phyloP scores from a whole-genome alignment of 2,888 invertebrate genomes.

The Mesochorus sp. region DNA sequence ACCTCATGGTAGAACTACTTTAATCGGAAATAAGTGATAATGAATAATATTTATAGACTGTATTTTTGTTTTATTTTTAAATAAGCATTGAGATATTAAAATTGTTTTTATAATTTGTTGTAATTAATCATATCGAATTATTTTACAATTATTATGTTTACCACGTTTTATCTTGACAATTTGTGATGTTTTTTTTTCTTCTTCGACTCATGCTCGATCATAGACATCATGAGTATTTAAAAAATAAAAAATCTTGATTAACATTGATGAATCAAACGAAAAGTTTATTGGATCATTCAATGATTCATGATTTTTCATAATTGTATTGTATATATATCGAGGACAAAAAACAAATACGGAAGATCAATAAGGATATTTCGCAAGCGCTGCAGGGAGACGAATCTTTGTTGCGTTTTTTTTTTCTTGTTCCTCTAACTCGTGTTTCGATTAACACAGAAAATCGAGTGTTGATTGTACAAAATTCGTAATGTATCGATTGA shows the following conservation, averaged over 20 bases:
- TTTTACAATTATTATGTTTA: slow-evolving; percentile 33
- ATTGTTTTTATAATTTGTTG: slow-evolving; percentile 34
- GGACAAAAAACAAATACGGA: slow-evolving; percentile 18
- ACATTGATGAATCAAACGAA: slow-evolving; percentile 50
- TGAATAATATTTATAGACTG: slow-evolving; percentile 5
- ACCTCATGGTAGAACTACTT: too few relatives aligned
- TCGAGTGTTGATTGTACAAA: slow-evolving; percentile 4
- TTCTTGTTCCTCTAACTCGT: not conserved
- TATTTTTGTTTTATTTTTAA: slow-evolving; percentile 21
- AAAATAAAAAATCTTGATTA: slow-evolving; percentile 4
- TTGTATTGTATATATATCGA: slow-evolving; percentile 13
- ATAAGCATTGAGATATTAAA: slow-evolving; percentile 20
- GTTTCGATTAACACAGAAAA: not conserved
- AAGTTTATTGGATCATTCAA: slow-evolving; percentile 47
- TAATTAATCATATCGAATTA: slow-evolving; percentile 26
- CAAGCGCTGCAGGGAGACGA: slow-evolving; percentile 2
- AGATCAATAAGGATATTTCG: slow-evolving; percentile 32
- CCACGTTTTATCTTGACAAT: not conserved
- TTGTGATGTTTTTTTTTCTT: slow-evolving; percentile 6
- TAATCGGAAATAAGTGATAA: too few relatives aligned
- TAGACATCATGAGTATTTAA: slow-evolving; percentile 11
- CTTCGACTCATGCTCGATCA: slow-evolving; percentile 18
- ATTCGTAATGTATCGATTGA: slow-evolving; percentile 15
- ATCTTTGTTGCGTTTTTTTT: not conserved
- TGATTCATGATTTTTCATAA: slow-evolving; percentile 18